Evolutionary conservation across 2,888 invertebrate species (phyloP).

Genomic region (Drosophila dives): DNA sequence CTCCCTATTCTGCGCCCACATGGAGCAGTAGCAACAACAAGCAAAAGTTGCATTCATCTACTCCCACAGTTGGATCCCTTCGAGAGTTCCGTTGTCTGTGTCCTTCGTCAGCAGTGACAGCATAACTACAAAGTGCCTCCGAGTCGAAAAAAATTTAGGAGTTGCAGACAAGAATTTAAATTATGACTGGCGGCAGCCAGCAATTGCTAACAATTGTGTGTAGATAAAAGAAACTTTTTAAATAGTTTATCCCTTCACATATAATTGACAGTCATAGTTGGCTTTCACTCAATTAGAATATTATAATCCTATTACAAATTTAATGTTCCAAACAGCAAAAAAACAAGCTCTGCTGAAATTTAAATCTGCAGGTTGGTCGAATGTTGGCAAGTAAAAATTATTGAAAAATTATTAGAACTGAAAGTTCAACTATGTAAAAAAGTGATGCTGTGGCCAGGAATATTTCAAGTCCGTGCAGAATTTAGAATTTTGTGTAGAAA

Average conservation of each 20-base stretch:
- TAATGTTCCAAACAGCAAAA: slow-evolving; percentile 5
- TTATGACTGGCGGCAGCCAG: not conserved
- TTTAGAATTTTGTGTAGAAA: slow-evolving; percentile 86
- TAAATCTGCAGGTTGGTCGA: slow-evolving; percentile 34
- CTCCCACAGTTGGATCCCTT: not conserved
- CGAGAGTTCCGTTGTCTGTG: slow-evolving; percentile 28
- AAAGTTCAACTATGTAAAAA: slow-evolving; percentile 88
- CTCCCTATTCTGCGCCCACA: not conserved
- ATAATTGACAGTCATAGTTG: slow-evolving; percentile 22
- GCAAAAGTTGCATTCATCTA: not conserved
- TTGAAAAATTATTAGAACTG: slow-evolving; percentile 85
- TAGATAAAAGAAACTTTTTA: not conserved
- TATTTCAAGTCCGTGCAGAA: slow-evolving; percentile 88
- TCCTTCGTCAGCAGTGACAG: not conserved
- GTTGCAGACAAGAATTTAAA: not conserved
- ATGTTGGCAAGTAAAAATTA: slow-evolving; percentile 67
- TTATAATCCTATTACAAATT: slow-evolving; percentile 38
- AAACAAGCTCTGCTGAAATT: slow-evolving; percentile 57
- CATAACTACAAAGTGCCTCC: not conserved
- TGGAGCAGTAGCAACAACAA: not conserved
- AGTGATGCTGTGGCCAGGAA: slow-evolving; percentile 87
- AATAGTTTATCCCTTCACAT: not conserved
- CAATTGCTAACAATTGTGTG: slow-evolving; percentile 19
- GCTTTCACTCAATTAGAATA: not conserved
- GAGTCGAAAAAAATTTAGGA: slow-evolving; percentile 21